Percentiles rank a stretch among this genome's conserved stretches.
Conservation (phyloP, 1,140 invertebrate genomes). For the Zaprionus nigranus region DNA sequence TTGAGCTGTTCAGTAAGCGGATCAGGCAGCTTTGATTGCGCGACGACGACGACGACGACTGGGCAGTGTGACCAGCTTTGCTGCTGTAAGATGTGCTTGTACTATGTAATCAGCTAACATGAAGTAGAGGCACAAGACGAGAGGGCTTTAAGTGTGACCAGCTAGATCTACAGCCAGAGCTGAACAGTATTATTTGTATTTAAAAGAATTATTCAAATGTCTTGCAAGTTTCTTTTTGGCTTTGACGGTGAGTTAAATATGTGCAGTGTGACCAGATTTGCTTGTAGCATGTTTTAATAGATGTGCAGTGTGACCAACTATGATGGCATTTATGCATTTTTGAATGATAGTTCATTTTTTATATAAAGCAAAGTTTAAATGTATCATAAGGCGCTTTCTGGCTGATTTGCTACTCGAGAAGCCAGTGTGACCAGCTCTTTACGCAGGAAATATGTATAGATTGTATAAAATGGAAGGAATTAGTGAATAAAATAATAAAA, state of each 20-base stretch:
- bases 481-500: too few species aligned
- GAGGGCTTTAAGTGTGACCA: background rate
- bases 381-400: too few species aligned
- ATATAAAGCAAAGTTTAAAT: too few species aligned
- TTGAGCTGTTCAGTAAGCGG: background rate
- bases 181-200: background rate
- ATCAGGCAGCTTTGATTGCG: background rate
- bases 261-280: background rate
- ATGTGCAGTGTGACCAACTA: slow-evolving; percentile 2
- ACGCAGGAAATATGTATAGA: accelerated
- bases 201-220: background rate
- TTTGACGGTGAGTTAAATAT: background rate
- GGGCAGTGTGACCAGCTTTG: slow-evolving; percentile 15
- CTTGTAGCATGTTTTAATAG: too few species aligned
- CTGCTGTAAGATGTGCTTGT: background rate
- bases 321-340: too few species aligned
- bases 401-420: too few species aligned
- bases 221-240: background rate
- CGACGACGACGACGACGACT: background rate
- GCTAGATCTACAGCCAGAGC: too few species aligned
- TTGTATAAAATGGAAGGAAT: too few species aligned
- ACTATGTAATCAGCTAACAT: background rate
- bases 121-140: background rate
- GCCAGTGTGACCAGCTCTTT: too few species aligned
- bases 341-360: too few species aligned